Conservation (phyloP, 2,797 vertebrate genomes). For the Spinus pinus region DNA sequence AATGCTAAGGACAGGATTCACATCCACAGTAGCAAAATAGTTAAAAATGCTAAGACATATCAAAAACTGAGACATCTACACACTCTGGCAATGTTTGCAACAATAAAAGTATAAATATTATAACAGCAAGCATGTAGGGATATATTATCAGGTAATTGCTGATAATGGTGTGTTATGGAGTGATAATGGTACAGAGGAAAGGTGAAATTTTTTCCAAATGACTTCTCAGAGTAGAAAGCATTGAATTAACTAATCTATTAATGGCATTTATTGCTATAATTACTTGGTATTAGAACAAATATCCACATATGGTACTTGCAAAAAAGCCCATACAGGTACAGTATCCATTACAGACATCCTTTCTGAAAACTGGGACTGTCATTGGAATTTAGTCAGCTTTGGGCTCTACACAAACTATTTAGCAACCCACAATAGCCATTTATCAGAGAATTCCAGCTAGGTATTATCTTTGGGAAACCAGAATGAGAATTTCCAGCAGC, state of each 20-base stretch:
- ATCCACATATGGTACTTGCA: background rate
- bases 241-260: background rate
- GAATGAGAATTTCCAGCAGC: background rate
- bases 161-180: background rate
- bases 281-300: background rate
- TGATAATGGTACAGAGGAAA: background rate
- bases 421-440: background rate
- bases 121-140: background rate
- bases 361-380: background rate
- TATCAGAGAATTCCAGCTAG: background rate
- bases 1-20: background rate
- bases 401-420: background rate
- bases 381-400: background rate
- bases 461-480: background rate
- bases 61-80: background rate
- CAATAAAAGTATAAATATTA: background rate
- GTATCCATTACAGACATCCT: background rate
- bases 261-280: background rate
- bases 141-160: constrained; percentile 30
- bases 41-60: background rate
- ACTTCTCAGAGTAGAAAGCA: background rate
- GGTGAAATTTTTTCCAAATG: background rate
- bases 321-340: background rate
- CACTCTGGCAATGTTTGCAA: background rate
- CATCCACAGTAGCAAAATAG: background rate